Evolutionary conservation across 2,888 invertebrate species (phyloP), one percentile per base, ranked within the genome.

Genomic region (Odontocolon sp.): DNA sequence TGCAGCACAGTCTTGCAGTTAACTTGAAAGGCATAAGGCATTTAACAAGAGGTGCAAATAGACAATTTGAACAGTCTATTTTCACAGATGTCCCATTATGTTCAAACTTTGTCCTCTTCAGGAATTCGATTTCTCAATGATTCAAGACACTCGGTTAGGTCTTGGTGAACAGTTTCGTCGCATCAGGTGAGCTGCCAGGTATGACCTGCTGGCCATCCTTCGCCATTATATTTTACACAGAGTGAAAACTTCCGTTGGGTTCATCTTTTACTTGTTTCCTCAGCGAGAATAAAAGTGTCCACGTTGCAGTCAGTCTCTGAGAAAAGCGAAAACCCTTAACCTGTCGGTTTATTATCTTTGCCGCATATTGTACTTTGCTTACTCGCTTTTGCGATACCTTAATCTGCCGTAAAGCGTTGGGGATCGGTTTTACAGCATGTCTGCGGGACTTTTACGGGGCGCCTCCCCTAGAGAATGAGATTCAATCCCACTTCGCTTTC

Each of bases 331-430:
- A 79, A 74, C 84, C 82, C 81, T 82, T 81, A 84, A 85, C 82
- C 85, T 81, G 82, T 78, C 73, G 77, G 79, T 85, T 84, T 82
- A 86, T 85, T 84, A 83, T 85, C 78, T 80, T 18, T 21, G 64
- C 73, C 68, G 78, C 78, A 77, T 75, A 80, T 78, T 80, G 78
- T 78, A 64, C 68, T 73, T 74, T 70, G 63, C 66, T 69, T 79
- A 68, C 68, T 84, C 70, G 77, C 77, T 80, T 80, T 77, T 80
- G 76, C 81, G 68, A 80, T 76, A 77, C 82, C 81, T 81, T 82
- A 82, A 86, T 85, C 81, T 78, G 67, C 78, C 79, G 73, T 79
- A 64, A 79, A 77, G 77, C 67, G 18, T 23, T 31, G 33, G 50
- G 59, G 80, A 81, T 82, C 80, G 77, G 74, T 80, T 84, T 82